Evolutionary conservation across 2,113 vertebrate species (phyloP).

Genomic region (Monarcha castaneiventris): DNA sequence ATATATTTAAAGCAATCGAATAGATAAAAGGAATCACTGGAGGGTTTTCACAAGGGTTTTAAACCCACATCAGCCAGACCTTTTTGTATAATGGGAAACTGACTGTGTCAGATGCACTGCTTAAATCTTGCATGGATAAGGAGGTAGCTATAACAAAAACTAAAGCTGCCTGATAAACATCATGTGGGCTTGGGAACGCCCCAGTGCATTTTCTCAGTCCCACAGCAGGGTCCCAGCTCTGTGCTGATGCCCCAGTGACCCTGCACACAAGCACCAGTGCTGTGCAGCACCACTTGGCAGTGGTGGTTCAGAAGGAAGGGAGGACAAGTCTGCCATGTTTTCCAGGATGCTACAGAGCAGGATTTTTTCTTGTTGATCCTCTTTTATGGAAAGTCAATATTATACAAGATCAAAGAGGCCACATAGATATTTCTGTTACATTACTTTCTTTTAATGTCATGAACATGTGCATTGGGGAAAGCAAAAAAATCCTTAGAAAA

Average conservation of each 20-base stretch:
- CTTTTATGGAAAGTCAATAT: background rate
- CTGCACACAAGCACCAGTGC: rapidly evolving
- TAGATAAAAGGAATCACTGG: background rate
- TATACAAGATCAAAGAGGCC: background rate
- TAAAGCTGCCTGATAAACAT: background rate
- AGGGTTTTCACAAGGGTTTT: background rate
- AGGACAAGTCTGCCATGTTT: background rate
- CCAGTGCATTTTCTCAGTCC: rapidly evolving
- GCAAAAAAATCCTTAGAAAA: background rate
- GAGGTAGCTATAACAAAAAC: background rate
- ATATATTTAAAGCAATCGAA: background rate
- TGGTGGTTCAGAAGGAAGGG: background rate
- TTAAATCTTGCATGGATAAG: background rate
- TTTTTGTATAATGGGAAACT: background rate
- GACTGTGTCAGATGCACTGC: background rate
- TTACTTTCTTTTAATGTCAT: background rate
- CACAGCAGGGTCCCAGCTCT: background rate
- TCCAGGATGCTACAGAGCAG: background rate
- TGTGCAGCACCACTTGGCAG: background rate
- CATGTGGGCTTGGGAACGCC: background rate
- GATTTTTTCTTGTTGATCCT: background rate
- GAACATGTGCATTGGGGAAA: background rate
- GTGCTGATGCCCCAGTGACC: rapidly evolving
- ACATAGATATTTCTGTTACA: background rate
- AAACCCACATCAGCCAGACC: background rate